A percentile compares a stretch with the other conserved stretches of the same genome.
Conservation (phyloP, 2,797 vertebrate species). For the Tenualosa thibaudeaui region DNA sequence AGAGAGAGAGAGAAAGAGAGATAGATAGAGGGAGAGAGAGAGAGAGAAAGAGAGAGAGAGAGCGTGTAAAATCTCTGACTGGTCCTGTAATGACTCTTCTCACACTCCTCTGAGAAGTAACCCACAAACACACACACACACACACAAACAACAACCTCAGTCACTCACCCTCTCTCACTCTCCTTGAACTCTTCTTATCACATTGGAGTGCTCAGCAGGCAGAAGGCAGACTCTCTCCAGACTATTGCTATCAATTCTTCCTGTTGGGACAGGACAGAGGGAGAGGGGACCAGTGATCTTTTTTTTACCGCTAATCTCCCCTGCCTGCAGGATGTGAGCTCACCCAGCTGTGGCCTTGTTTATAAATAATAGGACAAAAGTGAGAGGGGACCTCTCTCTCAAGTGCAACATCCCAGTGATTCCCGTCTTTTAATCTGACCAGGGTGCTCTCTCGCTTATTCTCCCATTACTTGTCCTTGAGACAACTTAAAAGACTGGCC, state of each 20-base stretch:
- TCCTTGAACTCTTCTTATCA: neutral
- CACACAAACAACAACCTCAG: neutral
- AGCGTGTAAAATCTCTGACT: neutral
- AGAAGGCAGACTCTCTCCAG: conserved; percentile 22
- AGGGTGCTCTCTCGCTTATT: neutral
- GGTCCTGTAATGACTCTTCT: conserved; percentile 15
- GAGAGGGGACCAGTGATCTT: conserved; percentile 21
- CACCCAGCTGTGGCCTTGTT: conserved; percentile 45
- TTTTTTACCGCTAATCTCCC: conserved; percentile 38
- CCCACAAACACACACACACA: neutral
- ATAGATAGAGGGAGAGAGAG: no score
- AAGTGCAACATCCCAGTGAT: conserved; percentile 4
- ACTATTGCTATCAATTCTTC: conserved; percentile 4
- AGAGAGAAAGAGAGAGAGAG: no score
- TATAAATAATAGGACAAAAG: conserved; percentile 47
- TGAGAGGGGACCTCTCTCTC: conserved; percentile 22
- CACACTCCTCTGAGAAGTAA: conserved; percentile 8
- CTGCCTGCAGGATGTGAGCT: conserved; percentile 50
- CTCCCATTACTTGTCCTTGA: neutral
- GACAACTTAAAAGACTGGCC: neutral
- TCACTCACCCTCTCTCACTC: neutral
- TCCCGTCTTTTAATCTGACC: neutral
- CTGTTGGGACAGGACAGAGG: neutral
- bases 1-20: neutral
- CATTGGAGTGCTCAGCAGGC: conserved; percentile 3